A percentile compares a stretch with the other conserved stretches of the same genome.
These are phyloP conservation scores for Hoplostethus mediterraneus DNA, from an alignment of 2,797 vertebrate genomes.

Conservation along the genomic window DNA sequence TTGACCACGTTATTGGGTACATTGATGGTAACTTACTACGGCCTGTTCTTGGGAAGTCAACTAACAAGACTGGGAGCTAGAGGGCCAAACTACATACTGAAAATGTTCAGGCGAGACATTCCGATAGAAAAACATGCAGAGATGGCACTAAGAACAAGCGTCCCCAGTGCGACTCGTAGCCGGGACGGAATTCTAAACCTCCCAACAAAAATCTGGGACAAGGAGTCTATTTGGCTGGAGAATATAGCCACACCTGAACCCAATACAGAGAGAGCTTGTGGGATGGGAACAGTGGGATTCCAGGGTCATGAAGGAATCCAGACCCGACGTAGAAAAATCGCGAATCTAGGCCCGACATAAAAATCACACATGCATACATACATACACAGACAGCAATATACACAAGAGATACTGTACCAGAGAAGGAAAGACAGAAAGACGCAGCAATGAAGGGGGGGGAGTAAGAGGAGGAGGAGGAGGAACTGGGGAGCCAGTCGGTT, in stretches of 20 bases:
- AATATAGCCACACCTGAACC: conserved; percentile 63
- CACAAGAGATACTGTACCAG: conserved; percentile 46
- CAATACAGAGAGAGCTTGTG: conserved; percentile 48
- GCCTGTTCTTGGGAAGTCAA: not conserved
- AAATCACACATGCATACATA: conserved; percentile 19
- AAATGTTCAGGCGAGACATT: too few species aligned
- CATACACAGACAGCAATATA: conserved; percentile 40
- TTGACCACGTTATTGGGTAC: not conserved
- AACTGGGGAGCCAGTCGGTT: conserved; percentile 22
- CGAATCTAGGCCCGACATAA: not conserved
- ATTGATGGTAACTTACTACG: not conserved
- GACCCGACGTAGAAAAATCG: conserved; percentile 3
- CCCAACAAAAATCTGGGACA: conserved; percentile 44
- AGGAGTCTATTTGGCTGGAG: conserved; percentile 58
- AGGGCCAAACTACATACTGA: conserved; percentile 5
- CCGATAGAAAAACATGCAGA: conserved; percentile 58
- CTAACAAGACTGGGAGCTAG: not conserved
- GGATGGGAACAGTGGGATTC: conserved; percentile 16
- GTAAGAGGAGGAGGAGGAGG: not conserved
- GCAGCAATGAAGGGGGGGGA: conserved; percentile 4
- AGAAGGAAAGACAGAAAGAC: conserved; percentile 33
- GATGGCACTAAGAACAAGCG: conserved; percentile 30
- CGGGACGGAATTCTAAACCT: conserved; percentile 50
- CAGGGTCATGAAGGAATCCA: conserved; percentile 24
- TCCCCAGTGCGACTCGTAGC: conserved; percentile 41